A percentile compares a stretch with the other conserved stretches of the same genome.
phyloP scores from a whole-genome alignment of 2,888 invertebrate species.

The Dendrolimus houi region DNA sequence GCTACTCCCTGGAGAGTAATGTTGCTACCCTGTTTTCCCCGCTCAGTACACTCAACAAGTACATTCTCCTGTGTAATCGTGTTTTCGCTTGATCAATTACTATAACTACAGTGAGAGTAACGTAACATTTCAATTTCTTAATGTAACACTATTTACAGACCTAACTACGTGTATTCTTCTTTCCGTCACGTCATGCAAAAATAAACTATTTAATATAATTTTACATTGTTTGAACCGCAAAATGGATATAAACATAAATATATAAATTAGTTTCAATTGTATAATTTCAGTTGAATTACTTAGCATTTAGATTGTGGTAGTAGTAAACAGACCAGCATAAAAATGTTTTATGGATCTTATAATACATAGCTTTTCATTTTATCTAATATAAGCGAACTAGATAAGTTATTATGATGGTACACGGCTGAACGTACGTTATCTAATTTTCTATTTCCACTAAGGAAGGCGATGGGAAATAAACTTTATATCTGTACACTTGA shows the following conservation, averaged over 20 bases:
- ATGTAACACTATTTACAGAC: neutral
- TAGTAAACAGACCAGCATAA: neutral
- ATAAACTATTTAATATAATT: neutral
- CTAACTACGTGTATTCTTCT: neutral
- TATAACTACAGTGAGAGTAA: neutral
- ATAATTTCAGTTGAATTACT: neutral
- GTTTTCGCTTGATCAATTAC: neutral
- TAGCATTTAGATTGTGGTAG: neutral
- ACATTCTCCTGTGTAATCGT: neutral
- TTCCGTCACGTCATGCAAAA: neutral
- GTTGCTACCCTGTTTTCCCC: too few relatives aligned
- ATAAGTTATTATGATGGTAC: neutral
- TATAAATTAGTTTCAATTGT: neutral
- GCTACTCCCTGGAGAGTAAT: too few relatives aligned
- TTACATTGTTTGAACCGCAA: too few relatives aligned
- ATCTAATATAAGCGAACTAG: neutral
- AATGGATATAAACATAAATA: neutral
- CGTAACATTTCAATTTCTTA: neutral
- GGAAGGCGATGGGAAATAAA: too few relatives aligned
- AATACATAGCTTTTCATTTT: neutral
- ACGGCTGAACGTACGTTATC: neutral
- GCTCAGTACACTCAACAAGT: too few relatives aligned
- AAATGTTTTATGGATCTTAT: neutral
- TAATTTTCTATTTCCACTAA: neutral
- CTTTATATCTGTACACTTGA: too few relatives aligned